These are phyloP conservation scores for Brachionus rubens DNA, from an alignment of 1,140 invertebrate genomes.

Conservation along the genomic window DNA sequence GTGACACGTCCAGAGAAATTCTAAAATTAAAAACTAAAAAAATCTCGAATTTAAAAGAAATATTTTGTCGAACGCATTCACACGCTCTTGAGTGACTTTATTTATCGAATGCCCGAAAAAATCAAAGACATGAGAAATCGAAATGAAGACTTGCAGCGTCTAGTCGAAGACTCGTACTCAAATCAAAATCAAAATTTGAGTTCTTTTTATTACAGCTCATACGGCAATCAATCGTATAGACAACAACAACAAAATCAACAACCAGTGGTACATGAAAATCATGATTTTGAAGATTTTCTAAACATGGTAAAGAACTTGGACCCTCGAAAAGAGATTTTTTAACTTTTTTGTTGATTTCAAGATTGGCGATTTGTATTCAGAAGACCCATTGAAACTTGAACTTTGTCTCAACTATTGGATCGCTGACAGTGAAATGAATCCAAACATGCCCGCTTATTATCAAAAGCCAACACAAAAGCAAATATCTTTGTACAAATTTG, in stretches of 20 bases:
- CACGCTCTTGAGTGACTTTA: slow-evolving; percentile 82
- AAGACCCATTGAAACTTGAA: slow-evolving; percentile 71
- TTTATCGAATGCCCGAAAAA: slow-evolving; percentile 85
- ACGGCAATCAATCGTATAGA: background rate
- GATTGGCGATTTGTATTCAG: slow-evolving; percentile 73
- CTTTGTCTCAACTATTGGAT: slow-evolving; percentile 70
- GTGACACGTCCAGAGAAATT: too few relatives aligned
- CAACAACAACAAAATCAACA: too few relatives aligned
- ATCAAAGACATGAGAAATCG: slow-evolving; percentile 52
- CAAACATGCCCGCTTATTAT: slow-evolving; percentile 40
- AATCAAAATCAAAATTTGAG: background rate
- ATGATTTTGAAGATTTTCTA: slow-evolving; percentile 78
- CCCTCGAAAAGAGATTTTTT: too few relatives aligned
- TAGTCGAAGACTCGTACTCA: slow-evolving; percentile 31
- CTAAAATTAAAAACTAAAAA: too few relatives aligned
- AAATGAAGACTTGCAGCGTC: slow-evolving; percentile 18
- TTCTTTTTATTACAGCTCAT: background rate
- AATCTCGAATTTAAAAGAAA: slow-evolving; percentile 59
- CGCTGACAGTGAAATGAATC: slow-evolving; percentile 47
- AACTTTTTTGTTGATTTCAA: slow-evolving; percentile 48
- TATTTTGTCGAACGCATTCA: slow-evolving; percentile 81
- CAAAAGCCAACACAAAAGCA: slow-evolving; percentile 58
- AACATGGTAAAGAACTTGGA: slow-evolving; percentile 62
- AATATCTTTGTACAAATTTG: slow-evolving; percentile 82
- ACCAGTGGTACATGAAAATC: slow-evolving; percentile 64